Evolutionary conservation across 1,140 invertebrate genomes (phyloP).

Genomic region (Leptonema lineaticorne): DNA sequence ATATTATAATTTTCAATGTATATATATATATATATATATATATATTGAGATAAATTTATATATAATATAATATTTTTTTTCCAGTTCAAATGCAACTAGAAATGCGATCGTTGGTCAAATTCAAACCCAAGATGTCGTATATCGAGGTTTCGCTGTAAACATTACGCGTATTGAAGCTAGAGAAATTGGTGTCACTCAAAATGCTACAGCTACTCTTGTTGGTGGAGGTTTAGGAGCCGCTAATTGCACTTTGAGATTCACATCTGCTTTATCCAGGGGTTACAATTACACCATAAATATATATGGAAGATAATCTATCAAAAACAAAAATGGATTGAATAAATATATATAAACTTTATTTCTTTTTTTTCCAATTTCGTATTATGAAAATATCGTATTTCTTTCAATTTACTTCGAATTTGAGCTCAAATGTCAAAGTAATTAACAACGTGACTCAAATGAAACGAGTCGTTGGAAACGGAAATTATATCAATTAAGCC

Average conservation of each 20-base stretch:
- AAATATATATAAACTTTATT: no score
- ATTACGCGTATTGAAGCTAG: slow-evolving; percentile 34
- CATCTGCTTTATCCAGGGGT: slow-evolving; percentile 31
- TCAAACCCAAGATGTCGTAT: slow-evolving; percentile 31
- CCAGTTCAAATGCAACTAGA: slow-evolving; percentile 15
- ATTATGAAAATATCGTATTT: no score
- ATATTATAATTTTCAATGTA: no score
- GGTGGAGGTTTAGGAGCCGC: slow-evolving; percentile 14
- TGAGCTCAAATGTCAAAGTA: no score
- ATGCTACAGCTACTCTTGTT: slow-evolving; percentile 26
- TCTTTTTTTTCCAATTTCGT: background rate
- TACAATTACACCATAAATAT: slow-evolving; percentile 35
- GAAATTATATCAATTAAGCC: no score
- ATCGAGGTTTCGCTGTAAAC: slow-evolving; percentile 29
- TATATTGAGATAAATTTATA: no score
- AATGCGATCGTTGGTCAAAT: background rate
- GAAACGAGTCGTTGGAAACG: no score
- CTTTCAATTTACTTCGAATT: no score
- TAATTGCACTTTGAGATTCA: slow-evolving; percentile 32
- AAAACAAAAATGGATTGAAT: background rate
- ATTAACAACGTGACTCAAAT: no score
- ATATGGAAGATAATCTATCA: slow-evolving; percentile 26
- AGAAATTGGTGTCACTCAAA: slow-evolving; percentile 30
- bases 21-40: no score
- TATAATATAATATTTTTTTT: background rate